Base-by-base conservation (phyloP, 2,888 invertebrate species). In the Argynnis bischoffii region DNA sequence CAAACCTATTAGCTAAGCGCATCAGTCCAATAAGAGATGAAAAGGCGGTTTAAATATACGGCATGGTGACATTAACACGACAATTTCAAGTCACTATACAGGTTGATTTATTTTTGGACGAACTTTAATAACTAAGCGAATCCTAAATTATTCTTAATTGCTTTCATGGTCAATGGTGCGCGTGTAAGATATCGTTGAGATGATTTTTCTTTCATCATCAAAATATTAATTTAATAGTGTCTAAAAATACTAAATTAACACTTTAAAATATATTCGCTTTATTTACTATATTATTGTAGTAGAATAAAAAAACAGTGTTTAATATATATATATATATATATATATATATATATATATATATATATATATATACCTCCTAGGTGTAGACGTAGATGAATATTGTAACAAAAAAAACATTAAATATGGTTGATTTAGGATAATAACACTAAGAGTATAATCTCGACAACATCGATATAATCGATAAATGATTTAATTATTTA, bases 91-190 rank as follows among this genome's bases (percentile, higher is more conserved):
- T 41, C 35, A 26, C 31, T 61, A 55, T 68, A 82, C 78, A 82
- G 80, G 72, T 2, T 85, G 87, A 84, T 79, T 74, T 74, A 75
- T 73, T 82, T 80, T 85, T 66, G 66, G 65, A 66, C 41, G 6
- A 48, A 66, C 63, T 64, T 66, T 66, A 72, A 66, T 65, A 70
- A 68, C 57, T 54, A 69, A 56, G 41, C 63, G 57, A 64, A 61
- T 61, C 53, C 55, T 66, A 67, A 72, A 66, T 70, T 70, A 64
- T 68, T 50, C 57, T 67, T 70, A 70, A 70, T 70, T 63, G 63
- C 57, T 59, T n/a, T 53, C 57, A 47, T 6, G 48, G 50, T 31
- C 57, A 65, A 65, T 56, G 50, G 61, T 65, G 64, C 54, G 54
- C 15, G 16, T 60, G 3, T 26, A 55, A 65, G 55, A 55, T 70